Base-by-base conservation (phyloP, 92 coral and sea anemone genomes). In the Actinernus sp. region DNA sequence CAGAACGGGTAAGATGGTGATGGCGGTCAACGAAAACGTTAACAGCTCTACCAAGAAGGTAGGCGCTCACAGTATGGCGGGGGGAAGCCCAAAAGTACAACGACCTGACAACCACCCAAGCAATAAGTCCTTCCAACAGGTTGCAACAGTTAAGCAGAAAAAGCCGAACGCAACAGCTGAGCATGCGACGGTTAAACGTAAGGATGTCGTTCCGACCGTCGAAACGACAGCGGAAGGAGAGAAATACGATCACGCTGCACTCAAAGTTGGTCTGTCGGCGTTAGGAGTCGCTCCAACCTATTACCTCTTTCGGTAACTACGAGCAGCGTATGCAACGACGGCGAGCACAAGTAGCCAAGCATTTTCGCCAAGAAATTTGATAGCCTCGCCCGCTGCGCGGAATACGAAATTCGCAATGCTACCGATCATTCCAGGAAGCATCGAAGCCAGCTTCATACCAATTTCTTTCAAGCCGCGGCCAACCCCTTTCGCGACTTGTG, bases 311-410 rank as follows among this genome's bases (percentile, higher is more conserved):
- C 52, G 52, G 5, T 45, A 23, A 45, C 21, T 45, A 23, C 22
- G 52, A 8, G 19, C 22, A 8, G 5, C 18, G 19, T 4, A 18
- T 12, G 22, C 52, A 23, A 23, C 21, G 6, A 45, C 52, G 52
- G 52, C 52, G 6, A 45, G 52, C 10, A 45, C 52, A 18, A 45
- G 52, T 4, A 45, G 52, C 52, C 52, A 45, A 4, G 52, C 52
- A 45, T 45, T 45, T 45, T 45, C 52, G 52, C 52, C 52, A 17
- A 45, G 52, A 23, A 45, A 45, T 45, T 45, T 45, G 17, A 45
- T 5, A 8, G 52, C 22, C 22, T 45, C 52, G 4, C 52, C 52
- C 22, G 52, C 52, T 8, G 52, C 52, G 18, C 22, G 10, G 19
- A 45, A 45, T 23, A 45, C 52, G 52, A 45, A 45, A 23, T 45